These are phyloP conservation scores for Tiliacea aurago DNA, from an alignment of 2,888 invertebrate species.

Conservation along the genomic window DNA sequence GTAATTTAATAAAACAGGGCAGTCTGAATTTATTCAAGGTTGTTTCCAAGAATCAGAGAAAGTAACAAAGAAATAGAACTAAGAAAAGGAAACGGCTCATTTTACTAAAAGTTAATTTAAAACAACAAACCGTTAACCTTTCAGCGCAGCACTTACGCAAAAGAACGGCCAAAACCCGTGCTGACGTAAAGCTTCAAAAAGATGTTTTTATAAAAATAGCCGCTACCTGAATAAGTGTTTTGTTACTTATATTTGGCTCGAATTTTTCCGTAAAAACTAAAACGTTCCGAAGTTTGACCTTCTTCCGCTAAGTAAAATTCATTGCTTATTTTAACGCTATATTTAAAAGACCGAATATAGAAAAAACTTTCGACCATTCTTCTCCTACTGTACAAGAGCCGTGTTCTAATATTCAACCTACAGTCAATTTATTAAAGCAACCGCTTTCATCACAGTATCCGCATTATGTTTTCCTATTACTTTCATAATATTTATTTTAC, in stretches of 20 bases:
- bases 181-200: slow-evolving; percentile 25
- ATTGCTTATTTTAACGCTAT: slow-evolving; percentile 36
- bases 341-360: slow-evolving; percentile 29
- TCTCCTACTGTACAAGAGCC: slow-evolving; percentile 21
- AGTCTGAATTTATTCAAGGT: neutral
- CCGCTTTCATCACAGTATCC: slow-evolving; percentile 82
- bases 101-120: slow-evolving; percentile 16
- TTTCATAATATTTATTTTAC: slow-evolving; percentile 83
- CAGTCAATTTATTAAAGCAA: slow-evolving; percentile 82
- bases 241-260: slow-evolving; percentile 32
- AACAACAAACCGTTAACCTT: slow-evolving; percentile 34
- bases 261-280: slow-evolving; percentile 30
- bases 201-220: slow-evolving; percentile 26
- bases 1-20: neutral
- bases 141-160: slow-evolving; percentile 32
- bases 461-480: slow-evolving; percentile 85
- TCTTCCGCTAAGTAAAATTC: slow-evolving; percentile 29
- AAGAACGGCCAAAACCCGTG: slow-evolving; percentile 24
- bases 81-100: slow-evolving; percentile 1
- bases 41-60: neutral
- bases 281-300: slow-evolving; percentile 19
- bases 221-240: slow-evolving; percentile 37
- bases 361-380: slow-evolving; percentile 27
- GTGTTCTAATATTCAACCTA: slow-evolving; percentile 71
- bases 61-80: neutral